A percentile compares a stretch with the other conserved stretches of the same genome.
Evolutionary conservation across 1,140 invertebrate genomes (phyloP).

Genomic region (Panagrolaimus sp.): DNA sequence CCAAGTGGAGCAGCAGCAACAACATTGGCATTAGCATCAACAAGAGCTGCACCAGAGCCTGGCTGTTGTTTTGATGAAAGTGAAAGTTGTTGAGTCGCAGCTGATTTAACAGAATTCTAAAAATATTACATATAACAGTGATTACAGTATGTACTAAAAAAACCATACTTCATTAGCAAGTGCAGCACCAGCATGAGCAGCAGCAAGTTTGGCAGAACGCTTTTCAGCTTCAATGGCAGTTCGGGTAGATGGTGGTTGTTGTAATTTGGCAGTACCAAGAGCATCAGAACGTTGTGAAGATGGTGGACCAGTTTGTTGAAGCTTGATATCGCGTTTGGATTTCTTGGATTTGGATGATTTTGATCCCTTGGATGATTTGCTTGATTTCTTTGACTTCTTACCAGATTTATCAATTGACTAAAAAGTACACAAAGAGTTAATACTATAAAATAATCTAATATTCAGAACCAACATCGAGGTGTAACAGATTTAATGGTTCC

Average conservation of each 20-base stretch:
- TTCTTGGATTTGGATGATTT: constrained; percentile 14
- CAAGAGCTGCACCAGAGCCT: no score
- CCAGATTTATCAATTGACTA: not conserved
- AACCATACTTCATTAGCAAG: not conserved
- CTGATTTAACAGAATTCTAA: not conserved
- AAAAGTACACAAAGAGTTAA: no score
- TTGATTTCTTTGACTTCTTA: not conserved
- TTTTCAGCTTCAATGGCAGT: constrained; percentile 4
- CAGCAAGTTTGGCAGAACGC: not conserved
- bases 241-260: not conserved
- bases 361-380: not conserved
- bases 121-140: not conserved
- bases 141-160: not conserved
- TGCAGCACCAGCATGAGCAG: not conserved
- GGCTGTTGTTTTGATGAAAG: not conserved
- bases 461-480: no score
- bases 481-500: no score
- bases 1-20: no score
- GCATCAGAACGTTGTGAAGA: no score
- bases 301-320: no score
- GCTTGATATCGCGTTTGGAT: not conserved
- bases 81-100: not conserved
- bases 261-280: no score
- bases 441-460: no score
- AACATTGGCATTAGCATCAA: no score